Conservation (phyloP, 1,140 invertebrate species). For the Leguminivora glycinivorella region DNA sequence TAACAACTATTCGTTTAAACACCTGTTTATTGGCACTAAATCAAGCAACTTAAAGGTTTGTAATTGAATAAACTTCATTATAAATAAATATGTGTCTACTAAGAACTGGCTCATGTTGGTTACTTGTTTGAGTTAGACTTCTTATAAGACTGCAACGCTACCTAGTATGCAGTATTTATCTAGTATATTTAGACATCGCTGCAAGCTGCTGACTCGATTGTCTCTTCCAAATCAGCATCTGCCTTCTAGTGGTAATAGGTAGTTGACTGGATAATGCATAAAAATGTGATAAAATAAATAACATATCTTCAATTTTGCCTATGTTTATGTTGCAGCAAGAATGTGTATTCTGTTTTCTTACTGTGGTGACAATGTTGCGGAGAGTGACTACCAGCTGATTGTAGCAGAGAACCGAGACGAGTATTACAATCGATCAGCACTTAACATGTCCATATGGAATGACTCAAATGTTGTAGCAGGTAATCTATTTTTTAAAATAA, state of each 20-base stretch:
- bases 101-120: background rate
- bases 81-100: background rate
- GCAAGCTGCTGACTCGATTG: background rate
- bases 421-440: slow-evolving; percentile 83
- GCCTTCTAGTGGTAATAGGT: background rate
- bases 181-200: background rate
- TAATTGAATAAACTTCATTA: background rate
- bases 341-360: slow-evolving; percentile 92
- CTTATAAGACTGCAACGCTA: background rate
- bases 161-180: background rate
- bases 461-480: slow-evolving; percentile 85
- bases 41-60: background rate
- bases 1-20: background rate
- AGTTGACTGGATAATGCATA: no score
- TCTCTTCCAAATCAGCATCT: background rate
- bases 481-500: slow-evolving; percentile 50
- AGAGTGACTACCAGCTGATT: slow-evolving; percentile 84
- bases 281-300: background rate
- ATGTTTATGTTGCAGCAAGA: slow-evolving; percentile 36
- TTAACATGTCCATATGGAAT: slow-evolving; percentile 82
- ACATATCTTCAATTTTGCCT: background rate
- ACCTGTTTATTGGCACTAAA: background rate
- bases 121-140: background rate
- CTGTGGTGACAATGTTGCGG: slow-evolving; percentile 76
- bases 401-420: slow-evolving; percentile 90